Conservation (phyloP, 2,888 invertebrate species). For the Meiosimyza decipiens region DNA sequence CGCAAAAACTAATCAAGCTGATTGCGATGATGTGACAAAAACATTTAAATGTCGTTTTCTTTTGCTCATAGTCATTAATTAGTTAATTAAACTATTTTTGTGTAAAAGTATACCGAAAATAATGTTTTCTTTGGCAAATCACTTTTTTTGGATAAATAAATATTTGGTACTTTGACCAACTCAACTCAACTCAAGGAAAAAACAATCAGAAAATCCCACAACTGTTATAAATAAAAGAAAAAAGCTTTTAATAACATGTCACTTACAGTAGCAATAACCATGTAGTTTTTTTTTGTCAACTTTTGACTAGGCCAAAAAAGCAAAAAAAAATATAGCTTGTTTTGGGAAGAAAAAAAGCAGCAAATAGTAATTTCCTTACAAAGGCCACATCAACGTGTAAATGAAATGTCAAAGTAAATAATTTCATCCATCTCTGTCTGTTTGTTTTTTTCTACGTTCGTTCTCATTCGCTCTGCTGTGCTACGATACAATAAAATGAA, state of each 20-base stretch:
- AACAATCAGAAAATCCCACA: too few relatives aligned
- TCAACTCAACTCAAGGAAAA: too few relatives aligned
- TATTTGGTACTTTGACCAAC: too few relatives aligned
- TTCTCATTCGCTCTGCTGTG: neutral
- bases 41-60: too few relatives aligned
- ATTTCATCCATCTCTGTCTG: neutral
- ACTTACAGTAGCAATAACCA: conserved; percentile 4
- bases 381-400: conserved; percentile 13
- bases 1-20: too few relatives aligned
- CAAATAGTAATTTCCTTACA: neutral
- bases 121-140: too few relatives aligned
- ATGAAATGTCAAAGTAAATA: conserved; percentile 22
- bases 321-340: too few relatives aligned
- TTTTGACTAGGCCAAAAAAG: neutral
- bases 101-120: too few relatives aligned
- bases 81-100: too few relatives aligned
- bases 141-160: too few relatives aligned
- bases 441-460: neutral
- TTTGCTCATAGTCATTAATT: too few relatives aligned
- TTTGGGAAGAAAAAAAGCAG: neutral
- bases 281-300: neutral
- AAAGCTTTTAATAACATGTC: conserved; percentile 33
- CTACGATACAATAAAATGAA: neutral
- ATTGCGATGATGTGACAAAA: too few relatives aligned
- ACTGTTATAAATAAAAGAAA: conserved; percentile 26